Conservation (phyloP, 2,797 vertebrate genomes). For the Phataginus tricuspis region DNA sequence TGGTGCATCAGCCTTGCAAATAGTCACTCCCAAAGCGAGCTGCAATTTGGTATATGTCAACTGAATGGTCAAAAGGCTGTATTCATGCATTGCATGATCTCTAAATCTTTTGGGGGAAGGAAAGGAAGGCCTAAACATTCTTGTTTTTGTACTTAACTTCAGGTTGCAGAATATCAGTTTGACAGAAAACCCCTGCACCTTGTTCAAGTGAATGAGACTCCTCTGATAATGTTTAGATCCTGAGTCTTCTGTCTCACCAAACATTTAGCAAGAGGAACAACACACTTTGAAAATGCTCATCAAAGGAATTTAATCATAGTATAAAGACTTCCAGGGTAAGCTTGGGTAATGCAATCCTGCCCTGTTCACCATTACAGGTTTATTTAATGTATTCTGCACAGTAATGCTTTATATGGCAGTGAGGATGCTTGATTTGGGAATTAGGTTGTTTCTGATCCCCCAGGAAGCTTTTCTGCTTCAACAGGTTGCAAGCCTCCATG, state of each 20-base stretch:
- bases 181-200: constrained; percentile 24
- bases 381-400: constrained; percentile 69
- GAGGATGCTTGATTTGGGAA: constrained; percentile 67
- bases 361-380: constrained; percentile 57
- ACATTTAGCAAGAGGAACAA: constrained; percentile 65
- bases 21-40: constrained; percentile 22
- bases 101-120: constrained; percentile 45
- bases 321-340: constrained; percentile 58
- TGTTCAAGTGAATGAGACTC: constrained; percentile 45
- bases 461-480: constrained; percentile 75
- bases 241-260: constrained; percentile 31
- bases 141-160: constrained; percentile 46
- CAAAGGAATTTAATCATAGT: constrained; percentile 70
- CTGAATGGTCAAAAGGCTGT: constrained; percentile 49
- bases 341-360: constrained; percentile 28
- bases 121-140: constrained; percentile 45
- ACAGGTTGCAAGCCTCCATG: constrained; percentile 64
- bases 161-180: constrained; percentile 53
- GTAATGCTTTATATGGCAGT: constrained; percentile 31
- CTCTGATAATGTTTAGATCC: constrained; percentile 66
- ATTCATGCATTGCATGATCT: constrained; percentile 49
- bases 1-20: constrained; percentile 56
- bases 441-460: constrained; percentile 72
- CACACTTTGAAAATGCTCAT: constrained; percentile 68
- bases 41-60: constrained; percentile 64